phyloP scores from a whole-genome alignment of 2,113 vertebrate species.

The Toxotes chatareus region DNA sequence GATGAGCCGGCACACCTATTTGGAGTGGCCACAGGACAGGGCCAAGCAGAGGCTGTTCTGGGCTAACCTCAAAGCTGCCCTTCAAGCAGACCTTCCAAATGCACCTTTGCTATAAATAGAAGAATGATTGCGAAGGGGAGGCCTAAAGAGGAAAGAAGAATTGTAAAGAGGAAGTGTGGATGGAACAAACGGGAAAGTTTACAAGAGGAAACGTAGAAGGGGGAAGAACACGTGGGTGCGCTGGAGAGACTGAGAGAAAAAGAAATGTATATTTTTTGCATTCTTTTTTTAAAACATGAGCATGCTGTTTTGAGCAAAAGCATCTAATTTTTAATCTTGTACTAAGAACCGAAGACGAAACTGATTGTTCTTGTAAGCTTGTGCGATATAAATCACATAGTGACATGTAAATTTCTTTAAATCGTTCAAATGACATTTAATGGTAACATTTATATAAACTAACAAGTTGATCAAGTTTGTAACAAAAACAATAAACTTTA shows the following conservation, averaged over 20 bases:
- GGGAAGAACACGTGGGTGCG: neutral
- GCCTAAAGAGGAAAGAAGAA: neutral
- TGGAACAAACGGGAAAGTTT: neutral
- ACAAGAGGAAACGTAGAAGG: neutral
- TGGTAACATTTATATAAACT: slow-evolving; percentile 46
- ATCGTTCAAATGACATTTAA: slow-evolving; percentile 57
- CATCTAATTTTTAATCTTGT: neutral
- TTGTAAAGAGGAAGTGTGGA: neutral
- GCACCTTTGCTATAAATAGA: slow-evolving; percentile 18
- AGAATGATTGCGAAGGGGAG: slow-evolving; percentile 17
- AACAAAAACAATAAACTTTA: slow-evolving; percentile 65
- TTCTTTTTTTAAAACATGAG: neutral
- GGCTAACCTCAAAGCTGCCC: slow-evolving; percentile 88
- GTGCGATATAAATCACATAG: neutral
- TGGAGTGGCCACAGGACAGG: slow-evolving; percentile 92
- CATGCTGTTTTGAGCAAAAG: neutral
- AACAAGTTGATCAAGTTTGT: slow-evolving; percentile 40
- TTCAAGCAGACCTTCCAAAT: slow-evolving; percentile 77
- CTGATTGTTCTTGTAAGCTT: neutral
- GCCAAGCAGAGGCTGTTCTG: slow-evolving; percentile 90
- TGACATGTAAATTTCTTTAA: neutral
- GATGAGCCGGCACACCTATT: slow-evolving; percentile 88
- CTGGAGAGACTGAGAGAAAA: neutral
- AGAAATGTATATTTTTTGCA: neutral
- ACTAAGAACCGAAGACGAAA: neutral